Evolutionary conservation across 2,113 vertebrate species (phyloP), one percentile per base, ranked within the genome.

Genomic region (Nesoenas mayeri): DNA sequence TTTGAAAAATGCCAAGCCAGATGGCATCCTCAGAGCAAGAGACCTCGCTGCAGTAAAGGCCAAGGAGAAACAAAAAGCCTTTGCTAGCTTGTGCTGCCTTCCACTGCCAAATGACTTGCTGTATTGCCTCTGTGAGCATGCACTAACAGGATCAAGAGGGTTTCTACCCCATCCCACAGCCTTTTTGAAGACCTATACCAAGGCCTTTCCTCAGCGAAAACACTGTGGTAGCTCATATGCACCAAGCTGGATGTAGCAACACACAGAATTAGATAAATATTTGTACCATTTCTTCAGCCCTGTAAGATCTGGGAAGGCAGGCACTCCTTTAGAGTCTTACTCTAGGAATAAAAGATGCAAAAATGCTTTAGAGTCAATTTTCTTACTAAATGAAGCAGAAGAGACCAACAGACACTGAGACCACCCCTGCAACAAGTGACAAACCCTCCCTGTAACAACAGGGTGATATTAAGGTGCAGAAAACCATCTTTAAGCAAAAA

Each of bases 171-270:
- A 29, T 22, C 17, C 26, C 62, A 70, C 5, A 48, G 62, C 24
- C 48, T 71, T 67, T 62, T 18, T 36, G 15, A 44, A 78, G 77
- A 73, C 24, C 38, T 57, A 0, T 8, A 38, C 28, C 32, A 80
- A 80, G 60, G 9, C 20, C 47, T 36, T 70, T 48, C 47, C 56
- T 70, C 11, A n/a, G 25, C 9, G 78, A 40, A 58, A 83, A 65
- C 25, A 44, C 1, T 21, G 14, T 2, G 1, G 40, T 40, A 71
- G 31, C 26, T 65, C 11, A 60, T 0, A 24, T 0, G 3, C 48
- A 47, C 24, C 17, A 34, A 6, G 18, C 29, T 32, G 25, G 34
- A 72, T 34, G 21, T 6, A 73, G 36, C 40, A 80, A 2, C 9
- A 28, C 0, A 2, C 5, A 6, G 12, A 70, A 50, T 29, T 4